These are phyloP conservation scores for Leptinotarsa haldemani DNA, from an alignment of 2,888 invertebrate species.

Conservation along the genomic window DNA sequence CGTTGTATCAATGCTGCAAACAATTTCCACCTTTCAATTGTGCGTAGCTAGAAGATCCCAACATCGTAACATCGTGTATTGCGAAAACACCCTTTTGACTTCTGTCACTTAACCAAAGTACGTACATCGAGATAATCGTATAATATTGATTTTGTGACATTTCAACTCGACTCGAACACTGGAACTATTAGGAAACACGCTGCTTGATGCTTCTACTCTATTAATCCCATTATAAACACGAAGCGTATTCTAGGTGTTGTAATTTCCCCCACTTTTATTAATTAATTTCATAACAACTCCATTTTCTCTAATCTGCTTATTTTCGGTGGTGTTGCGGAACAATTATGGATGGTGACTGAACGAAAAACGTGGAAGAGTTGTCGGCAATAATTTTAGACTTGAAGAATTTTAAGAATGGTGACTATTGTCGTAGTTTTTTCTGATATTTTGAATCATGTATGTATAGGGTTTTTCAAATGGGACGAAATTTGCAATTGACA, in stretches of 20 bases:
- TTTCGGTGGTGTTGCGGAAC: not conserved
- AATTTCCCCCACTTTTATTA: constrained; percentile 29
- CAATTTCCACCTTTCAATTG: no score
- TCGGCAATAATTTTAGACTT: no score
- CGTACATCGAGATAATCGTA: not conserved
- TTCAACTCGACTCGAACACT: constrained; percentile 12
- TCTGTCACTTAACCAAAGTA: not conserved
- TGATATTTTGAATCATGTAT: no score
- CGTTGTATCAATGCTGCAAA: no score
- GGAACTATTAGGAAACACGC: constrained; percentile 20
- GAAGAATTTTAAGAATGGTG: no score
- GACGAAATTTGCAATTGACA: no score
- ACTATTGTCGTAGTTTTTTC: no score
- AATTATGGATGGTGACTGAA: not conserved
- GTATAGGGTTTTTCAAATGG: no score
- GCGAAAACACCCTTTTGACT: not conserved
- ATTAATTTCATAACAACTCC: constrained; percentile 27
- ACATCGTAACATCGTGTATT: not conserved
- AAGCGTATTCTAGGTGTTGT: constrained; percentile 28
- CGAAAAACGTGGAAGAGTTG: no score
- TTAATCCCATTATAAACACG: constrained; percentile 20
- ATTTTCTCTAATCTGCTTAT: constrained; percentile 12
- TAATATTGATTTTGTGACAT: constrained; percentile 29
- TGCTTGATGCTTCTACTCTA: constrained; percentile 16
- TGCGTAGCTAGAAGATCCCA: no score